Evolutionary conservation across 1,140 invertebrate genomes (phyloP).

Genomic region (Aphelenchoides avenae): DNA sequence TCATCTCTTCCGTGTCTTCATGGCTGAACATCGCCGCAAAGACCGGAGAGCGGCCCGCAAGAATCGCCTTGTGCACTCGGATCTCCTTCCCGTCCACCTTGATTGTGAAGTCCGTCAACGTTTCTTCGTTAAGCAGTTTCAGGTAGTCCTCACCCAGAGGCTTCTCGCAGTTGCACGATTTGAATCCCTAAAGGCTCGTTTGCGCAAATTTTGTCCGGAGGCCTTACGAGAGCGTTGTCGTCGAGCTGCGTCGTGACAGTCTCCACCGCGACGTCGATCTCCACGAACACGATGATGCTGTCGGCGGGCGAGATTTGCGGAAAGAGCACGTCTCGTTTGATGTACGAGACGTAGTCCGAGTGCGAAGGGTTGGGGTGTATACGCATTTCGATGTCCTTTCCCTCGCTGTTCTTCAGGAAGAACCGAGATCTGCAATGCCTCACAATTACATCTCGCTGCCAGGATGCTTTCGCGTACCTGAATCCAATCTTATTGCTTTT

Average conservation of each 20-base stretch:
- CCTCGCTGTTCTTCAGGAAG: slow-evolving; percentile 53
- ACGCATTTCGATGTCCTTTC: slow-evolving; percentile 58
- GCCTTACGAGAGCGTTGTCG: slow-evolving; percentile 25
- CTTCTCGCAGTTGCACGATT: slow-evolving; percentile 40
- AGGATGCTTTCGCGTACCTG: slow-evolving; percentile 28
- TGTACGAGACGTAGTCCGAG: slow-evolving; percentile 59
- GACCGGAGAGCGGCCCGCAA: slow-evolving; percentile 56
- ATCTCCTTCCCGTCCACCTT: slow-evolving; percentile 44
- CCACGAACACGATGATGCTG: slow-evolving; percentile 56
- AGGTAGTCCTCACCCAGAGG: slow-evolving; percentile 52
- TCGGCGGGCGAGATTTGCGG: slow-evolving; percentile 56
- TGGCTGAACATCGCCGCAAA: slow-evolving; percentile 56
- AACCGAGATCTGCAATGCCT: slow-evolving; percentile 47
- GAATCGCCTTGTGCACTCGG: slow-evolving; percentile 51
- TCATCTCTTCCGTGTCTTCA: slow-evolving; percentile 50
- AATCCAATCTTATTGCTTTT: slow-evolving; percentile 58
- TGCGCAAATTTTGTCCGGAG: slow-evolving; percentile 10
- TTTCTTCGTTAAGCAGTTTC: slow-evolving; percentile 45
- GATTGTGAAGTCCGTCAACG: slow-evolving; percentile 54
- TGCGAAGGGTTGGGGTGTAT: slow-evolving; percentile 59
- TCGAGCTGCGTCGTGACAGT: slow-evolving; percentile 52
- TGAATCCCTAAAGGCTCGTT: no score
- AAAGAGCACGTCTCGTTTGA: slow-evolving; percentile 57
- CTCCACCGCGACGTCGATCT: slow-evolving; percentile 59
- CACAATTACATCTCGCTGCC: no score